Base-by-base conservation (phyloP, 2,888 invertebrate species). In the Leptarthrus brevirostris region DNA sequence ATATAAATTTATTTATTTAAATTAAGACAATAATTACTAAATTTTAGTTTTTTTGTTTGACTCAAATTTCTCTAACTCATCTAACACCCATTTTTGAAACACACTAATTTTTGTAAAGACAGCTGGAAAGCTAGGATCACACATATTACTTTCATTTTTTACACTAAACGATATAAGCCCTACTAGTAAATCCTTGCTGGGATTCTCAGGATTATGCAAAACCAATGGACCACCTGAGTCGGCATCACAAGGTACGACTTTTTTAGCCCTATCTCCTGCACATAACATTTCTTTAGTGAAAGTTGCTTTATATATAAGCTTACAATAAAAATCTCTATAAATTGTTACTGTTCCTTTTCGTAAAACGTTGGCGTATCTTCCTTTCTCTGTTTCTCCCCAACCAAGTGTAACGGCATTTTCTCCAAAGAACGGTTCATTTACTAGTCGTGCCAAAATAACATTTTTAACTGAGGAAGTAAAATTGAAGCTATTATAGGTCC, bases 141-240 rank as follows among this genome's bases (percentile, higher is more conserved):
- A 54, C 1, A 14, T 22, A 26, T 16, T n/a, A 14, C 26, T 1
- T 24, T 54, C n/a, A 6, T 2, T 12, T 1, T 14, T 10, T 6
- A n/a, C 8, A 26, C 8, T 30, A 8, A 26, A 54, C 8, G 54
- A 14, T 5, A 54, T n/a, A n/a, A 54, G 1, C 2, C 54, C 54
- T 26, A 54, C 14, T 24, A 54, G 16, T 2, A 54, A 6, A 26
- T 54, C 54, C 6, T 12, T 6, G 16, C n/a, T 8, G n/a, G 10
- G 0, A 24, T 54, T 12, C 6, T 26, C 4, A 5, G 26, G 6
- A 14, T 14, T 54, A 14, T 54, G 54, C 2, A 54, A 22, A 26
- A 54, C 54, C 2, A 54, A n/a, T n/a, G 54, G 54, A 1, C 54
- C 26, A n/a, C 54, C 54, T n/a, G 12, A 12, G 5, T 54, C 54